Evolutionary conservation across 2,888 invertebrate genomes (phyloP).

Genomic region (Chydorus sphaericus): DNA sequence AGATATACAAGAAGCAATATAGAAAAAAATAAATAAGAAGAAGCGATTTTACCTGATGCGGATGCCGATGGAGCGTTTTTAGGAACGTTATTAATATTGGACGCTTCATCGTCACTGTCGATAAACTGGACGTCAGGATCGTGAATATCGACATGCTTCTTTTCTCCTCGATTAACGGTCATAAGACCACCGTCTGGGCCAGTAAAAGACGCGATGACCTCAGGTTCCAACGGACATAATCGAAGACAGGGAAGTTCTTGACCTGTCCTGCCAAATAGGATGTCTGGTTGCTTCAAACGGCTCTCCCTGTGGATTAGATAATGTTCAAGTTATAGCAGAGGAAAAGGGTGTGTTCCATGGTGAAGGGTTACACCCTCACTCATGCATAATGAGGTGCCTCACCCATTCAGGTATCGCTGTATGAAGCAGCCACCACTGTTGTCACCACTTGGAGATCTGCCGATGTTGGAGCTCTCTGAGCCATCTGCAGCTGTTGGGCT

Average conservation of each 20-base stretch:
- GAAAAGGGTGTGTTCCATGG: neutral
- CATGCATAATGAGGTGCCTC: slow-evolving; percentile 23
- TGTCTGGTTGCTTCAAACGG: slow-evolving; percentile 37
- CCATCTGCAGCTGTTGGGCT: slow-evolving; percentile 31
- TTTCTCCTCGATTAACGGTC: slow-evolving; percentile 46
- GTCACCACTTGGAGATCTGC: slow-evolving; percentile 29
- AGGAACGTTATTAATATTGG: neutral
- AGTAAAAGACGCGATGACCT: slow-evolving; percentile 54
- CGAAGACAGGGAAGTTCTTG: slow-evolving; percentile 47
- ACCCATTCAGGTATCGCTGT: slow-evolving; percentile 54
- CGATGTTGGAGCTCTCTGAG: slow-evolving; percentile 37
- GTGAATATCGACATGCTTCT: slow-evolving; percentile 43
- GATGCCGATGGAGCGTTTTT: neutral
- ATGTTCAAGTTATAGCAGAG: neutral
- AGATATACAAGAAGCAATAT: neutral
- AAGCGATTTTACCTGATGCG: neutral
- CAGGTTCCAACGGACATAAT: slow-evolving; percentile 33
- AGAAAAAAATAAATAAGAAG: neutral
- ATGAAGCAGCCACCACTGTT: slow-evolving; percentile 42
- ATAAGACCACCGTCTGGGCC: slow-evolving; percentile 71
- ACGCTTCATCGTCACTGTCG: slow-evolving; percentile 38
- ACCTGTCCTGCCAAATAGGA: slow-evolving; percentile 53
- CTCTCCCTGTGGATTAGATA: slow-evolving; percentile 22
- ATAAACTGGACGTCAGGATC: slow-evolving; percentile 59
- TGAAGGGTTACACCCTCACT: neutral